A percentile compares a stretch with the other conserved stretches of the same genome.
phyloP scores from a whole-genome alignment of 1,140 invertebrate genomes.

The Caenorhabditis brenneri region DNA sequence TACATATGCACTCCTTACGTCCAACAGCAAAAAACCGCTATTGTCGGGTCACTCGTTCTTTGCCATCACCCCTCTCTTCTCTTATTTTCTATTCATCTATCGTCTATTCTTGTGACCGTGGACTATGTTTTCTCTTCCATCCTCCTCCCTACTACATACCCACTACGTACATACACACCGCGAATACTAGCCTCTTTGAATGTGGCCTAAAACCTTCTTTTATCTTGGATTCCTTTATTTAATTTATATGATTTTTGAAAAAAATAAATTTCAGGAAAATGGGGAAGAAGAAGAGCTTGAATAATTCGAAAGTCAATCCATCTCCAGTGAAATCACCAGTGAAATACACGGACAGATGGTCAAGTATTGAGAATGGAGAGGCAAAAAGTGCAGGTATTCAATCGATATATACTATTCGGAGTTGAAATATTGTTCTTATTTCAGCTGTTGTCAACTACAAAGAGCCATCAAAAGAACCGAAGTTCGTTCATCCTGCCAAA shows the following conservation, averaged over 20 bases:
- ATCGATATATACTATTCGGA: no score
- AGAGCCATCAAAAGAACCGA: not conserved
- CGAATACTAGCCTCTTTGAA: no score
- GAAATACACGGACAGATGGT: not conserved
- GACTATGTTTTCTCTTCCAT: no score
- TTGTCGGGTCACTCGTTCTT: no score
- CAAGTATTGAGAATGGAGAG: not conserved
- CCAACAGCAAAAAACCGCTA: no score
- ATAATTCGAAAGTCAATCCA: not conserved
- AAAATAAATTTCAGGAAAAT: not conserved
- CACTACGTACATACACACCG: no score
- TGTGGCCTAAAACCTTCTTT: not conserved
- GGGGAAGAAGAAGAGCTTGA: not conserved
- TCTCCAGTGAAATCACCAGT: not conserved
- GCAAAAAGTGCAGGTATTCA: slow-evolving; percentile 6
- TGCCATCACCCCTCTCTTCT: no score
- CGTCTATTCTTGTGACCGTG: no score
- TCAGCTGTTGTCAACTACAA: slow-evolving; percentile 6
- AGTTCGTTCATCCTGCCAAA: slow-evolving; percentile 25
- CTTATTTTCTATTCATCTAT: no score
- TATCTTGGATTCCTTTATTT: not conserved
- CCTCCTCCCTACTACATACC: no score
- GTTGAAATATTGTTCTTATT: not conserved
- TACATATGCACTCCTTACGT: no score
- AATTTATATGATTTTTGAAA: not conserved